A percentile compares a stretch with the other conserved stretches of the same genome.
These are phyloP conservation scores for Rapana venosa DNA, from an alignment of 2,888 invertebrate genomes.

Conservation along the genomic window DNA sequence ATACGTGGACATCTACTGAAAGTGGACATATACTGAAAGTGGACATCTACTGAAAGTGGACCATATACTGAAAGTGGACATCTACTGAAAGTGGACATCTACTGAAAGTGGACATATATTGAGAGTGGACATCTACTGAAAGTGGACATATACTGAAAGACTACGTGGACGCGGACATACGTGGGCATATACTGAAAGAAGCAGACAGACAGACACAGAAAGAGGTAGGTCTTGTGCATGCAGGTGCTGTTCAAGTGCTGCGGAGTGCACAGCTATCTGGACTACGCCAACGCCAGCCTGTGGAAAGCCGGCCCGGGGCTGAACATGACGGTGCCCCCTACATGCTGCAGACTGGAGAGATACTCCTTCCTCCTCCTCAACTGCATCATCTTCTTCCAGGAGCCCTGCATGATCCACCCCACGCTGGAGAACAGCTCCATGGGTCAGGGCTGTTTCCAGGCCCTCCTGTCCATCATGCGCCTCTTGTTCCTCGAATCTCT, in stretches of 20 bases:
- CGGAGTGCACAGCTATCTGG: neutral
- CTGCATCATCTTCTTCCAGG: neutral
- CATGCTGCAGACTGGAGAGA: neutral
- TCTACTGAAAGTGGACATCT: too few relatives aligned
- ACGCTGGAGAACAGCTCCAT: neutral
- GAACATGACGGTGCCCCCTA: neutral
- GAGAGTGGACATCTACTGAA: too few relatives aligned
- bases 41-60: too few relatives aligned
- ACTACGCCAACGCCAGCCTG: slow-evolving; percentile 3
- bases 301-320: neutral
- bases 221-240: neutral
- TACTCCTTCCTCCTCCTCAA: neutral
- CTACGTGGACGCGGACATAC: too few relatives aligned
- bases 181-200: too few relatives aligned
- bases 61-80: too few relatives aligned
- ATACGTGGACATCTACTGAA: too few relatives aligned
- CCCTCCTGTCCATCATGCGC: neutral
- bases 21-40: too few relatives aligned
- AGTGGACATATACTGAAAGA: too few relatives aligned
- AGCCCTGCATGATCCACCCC: neutral
- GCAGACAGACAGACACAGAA: too few relatives aligned
- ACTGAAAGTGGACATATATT: too few relatives aligned
- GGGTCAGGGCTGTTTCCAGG: neutral
- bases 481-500: too few relatives aligned
- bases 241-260: neutral